Conservation (phyloP, 2,113 vertebrate genomes). For the Paralichthys olivaceus region DNA sequence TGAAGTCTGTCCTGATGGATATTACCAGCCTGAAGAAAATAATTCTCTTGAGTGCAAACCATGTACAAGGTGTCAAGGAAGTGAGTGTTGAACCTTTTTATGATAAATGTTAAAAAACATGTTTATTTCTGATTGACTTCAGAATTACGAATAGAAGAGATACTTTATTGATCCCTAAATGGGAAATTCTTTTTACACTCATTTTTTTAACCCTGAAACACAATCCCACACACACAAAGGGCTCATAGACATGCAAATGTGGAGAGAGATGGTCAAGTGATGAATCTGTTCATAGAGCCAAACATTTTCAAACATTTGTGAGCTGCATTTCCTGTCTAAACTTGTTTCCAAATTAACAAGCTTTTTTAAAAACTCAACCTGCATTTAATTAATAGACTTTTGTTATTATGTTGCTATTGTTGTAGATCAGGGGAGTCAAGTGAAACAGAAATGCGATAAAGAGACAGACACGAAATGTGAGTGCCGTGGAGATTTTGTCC, state of each 20-base stretch:
- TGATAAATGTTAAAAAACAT: neutral
- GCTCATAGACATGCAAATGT: too few species aligned
- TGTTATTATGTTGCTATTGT: neutral
- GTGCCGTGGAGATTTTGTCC: constrained; percentile 48
- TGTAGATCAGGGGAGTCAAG: constrained; percentile 10
- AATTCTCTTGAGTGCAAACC: accelerated
- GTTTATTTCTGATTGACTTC: neutral
- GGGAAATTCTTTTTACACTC: too few species aligned
- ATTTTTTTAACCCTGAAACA: too few species aligned
- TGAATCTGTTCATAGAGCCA: neutral
- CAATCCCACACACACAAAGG: too few species aligned
- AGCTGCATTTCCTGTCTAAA: neutral
- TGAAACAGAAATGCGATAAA: neutral
- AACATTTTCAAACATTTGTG: neutral
- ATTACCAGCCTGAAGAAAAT: constrained; percentile 13
- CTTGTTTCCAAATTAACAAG: neutral
- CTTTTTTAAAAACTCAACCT: neutral
- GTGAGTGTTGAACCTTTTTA: constrained; percentile 48
- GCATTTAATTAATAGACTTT: neutral
- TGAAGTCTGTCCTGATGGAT: neutral
- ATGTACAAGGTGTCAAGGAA: neutral
- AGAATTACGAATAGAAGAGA: neutral
- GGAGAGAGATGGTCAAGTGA: too few species aligned
- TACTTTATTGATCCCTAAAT: too few species aligned
- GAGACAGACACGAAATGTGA: constrained; percentile 33